Percentiles rank a stretch among this genome's conserved stretches.
phyloP scores from a whole-genome alignment of 2,113 vertebrate species.

The Genyomyrus donnyi region DNA sequence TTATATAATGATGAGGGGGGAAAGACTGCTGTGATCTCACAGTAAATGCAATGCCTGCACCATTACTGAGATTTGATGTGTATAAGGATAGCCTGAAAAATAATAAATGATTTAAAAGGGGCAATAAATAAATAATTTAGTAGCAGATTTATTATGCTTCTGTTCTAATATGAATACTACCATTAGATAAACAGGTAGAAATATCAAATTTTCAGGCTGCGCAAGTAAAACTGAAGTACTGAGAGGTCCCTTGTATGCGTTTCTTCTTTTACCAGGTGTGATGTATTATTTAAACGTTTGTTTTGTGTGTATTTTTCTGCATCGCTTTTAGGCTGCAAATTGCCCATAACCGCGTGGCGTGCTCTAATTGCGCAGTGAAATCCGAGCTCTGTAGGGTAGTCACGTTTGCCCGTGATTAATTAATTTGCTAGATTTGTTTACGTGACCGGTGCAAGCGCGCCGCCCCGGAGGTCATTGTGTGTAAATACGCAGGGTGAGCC shows the following conservation, averaged over 20 bases:
- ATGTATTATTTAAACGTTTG: neutral
- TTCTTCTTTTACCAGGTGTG: neutral
- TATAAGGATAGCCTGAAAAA: neutral
- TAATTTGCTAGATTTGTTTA: conserved; percentile 9
- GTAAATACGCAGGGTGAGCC: neutral
- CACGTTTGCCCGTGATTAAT: conserved; percentile 5
- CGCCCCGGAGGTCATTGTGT: neutral
- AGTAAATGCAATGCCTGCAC: neutral
- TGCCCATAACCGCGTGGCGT: neutral
- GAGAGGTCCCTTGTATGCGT: neutral
- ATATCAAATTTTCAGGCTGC: neutral
- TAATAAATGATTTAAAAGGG: neutral
- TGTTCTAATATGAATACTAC: neutral
- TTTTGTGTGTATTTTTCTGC: neutral
- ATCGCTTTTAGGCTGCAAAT: neutral
- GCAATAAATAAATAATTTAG: neutral
- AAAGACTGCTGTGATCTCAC: neutral
- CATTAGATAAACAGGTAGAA: neutral
- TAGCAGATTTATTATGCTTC: neutral
- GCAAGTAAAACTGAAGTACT: neutral
- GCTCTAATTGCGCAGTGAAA: neutral
- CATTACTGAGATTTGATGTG: neutral
- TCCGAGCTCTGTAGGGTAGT: neutral
- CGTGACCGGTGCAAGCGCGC: neutral
- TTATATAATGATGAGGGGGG: neutral